A percentile compares a stretch with the other conserved stretches of the same genome.
These are phyloP conservation scores for Aphaenogaster floridana DNA, from an alignment of 1,140 invertebrate genomes.

Conservation along the genomic window DNA sequence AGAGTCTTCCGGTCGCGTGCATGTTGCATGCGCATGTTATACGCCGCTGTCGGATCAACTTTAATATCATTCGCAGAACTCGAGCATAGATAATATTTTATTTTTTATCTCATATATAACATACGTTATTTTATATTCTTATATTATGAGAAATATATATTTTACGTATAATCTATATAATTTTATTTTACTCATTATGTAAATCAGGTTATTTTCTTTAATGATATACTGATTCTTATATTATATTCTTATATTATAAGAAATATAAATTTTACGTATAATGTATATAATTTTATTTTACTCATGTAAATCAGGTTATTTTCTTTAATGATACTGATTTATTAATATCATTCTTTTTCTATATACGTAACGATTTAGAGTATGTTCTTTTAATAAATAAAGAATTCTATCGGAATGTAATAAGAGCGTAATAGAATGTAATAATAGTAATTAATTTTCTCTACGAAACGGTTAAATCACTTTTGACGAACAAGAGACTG, in stretches of 20 bases:
- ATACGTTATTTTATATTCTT: background rate
- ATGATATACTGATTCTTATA: background rate
- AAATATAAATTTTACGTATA: background rate
- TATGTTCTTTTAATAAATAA: background rate
- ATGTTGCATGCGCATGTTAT: no score
- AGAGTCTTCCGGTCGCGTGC: background rate
- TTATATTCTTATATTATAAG: background rate
- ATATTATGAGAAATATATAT: background rate
- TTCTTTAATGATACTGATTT: background rate
- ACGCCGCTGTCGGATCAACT: background rate
- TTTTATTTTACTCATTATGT: background rate
- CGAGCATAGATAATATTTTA: background rate
- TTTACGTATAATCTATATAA: background rate
- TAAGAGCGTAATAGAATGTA: no score
- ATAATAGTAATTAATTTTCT: background rate
- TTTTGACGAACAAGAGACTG: background rate
- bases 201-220: background rate
- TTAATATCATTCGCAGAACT: background rate
- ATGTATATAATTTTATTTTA: conserved; percentile 1
- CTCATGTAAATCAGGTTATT: background rate
- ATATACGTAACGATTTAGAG: background rate
- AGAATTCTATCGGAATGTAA: background rate
- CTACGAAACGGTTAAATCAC: background rate
- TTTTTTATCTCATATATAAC: background rate
- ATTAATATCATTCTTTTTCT: background rate